phyloP scores from a whole-genome alignment of 2,888 invertebrate genomes.

The Lasius platythorax region DNA sequence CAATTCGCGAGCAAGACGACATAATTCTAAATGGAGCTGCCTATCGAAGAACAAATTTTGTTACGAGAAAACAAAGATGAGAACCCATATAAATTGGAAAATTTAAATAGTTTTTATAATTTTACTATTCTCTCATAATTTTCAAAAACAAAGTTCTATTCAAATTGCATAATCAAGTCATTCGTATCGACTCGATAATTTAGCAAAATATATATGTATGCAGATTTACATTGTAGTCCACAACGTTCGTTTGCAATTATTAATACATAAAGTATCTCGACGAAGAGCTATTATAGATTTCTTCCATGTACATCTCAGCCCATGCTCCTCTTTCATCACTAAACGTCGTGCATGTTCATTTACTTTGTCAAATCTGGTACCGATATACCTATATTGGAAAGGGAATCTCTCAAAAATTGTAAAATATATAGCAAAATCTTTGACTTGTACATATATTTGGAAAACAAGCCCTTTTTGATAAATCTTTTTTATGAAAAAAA shows the following conservation, averaged over 20 bases:
- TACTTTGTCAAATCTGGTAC: conserved; percentile 25
- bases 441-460: no score
- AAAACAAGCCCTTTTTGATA: no score
- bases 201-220: background rate
- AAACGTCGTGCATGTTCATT: background rate
- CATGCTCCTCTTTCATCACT: background rate
- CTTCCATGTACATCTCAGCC: background rate
- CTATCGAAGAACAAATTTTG: background rate
- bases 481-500: no score
- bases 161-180: no score
- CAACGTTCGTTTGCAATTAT: background rate
- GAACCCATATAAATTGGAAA: no score
- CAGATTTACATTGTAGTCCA: conserved; percentile 5
- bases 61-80: no score
- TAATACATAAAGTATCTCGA: background rate
- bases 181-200: background rate
- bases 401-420: background rate
- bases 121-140: no score
- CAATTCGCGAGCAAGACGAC: background rate
- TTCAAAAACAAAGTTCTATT: no score
- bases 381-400: conserved; percentile 10
- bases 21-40: conserved; percentile 3
- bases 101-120: no score
- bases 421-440: no score
- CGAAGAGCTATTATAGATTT: background rate